Evolutionary conservation across 1,140 invertebrate species (phyloP).

Genomic region (Megalopta genalis): DNA sequence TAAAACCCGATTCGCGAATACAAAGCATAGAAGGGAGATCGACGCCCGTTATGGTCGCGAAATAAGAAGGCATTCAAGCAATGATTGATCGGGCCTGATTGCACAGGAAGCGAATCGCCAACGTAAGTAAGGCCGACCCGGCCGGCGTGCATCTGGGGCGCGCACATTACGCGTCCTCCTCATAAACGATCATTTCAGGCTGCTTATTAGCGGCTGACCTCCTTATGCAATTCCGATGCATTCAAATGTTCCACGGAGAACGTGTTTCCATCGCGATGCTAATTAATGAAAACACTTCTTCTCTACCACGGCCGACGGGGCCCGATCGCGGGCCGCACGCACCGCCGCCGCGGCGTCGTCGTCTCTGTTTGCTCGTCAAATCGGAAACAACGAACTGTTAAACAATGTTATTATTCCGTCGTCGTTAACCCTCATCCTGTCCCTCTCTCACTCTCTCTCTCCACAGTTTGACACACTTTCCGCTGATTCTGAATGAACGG

Average conservation of each 20-base stretch:
- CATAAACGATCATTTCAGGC: slow-evolving; percentile 45
- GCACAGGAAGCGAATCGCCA: slow-evolving; percentile 54
- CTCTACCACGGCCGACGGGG: background rate
- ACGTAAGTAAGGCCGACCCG: slow-evolving; percentile 16
- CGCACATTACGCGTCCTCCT: slow-evolving; percentile 43
- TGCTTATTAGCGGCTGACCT: slow-evolving; percentile 8
- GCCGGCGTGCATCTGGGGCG: slow-evolving; percentile 51
- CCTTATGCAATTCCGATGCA: background rate
- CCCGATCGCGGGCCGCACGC: background rate
- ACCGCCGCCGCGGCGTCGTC: no score
- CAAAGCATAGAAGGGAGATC: slow-evolving; percentile 11
- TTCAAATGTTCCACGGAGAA: background rate
- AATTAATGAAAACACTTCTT: background rate
- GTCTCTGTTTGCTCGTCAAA: no score
- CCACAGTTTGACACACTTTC: no score
- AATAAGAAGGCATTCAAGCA: slow-evolving; percentile 32
- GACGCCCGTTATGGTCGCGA: slow-evolving; percentile 24
- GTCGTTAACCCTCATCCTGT: no score
- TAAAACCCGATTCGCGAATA: background rate
- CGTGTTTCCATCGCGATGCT: background rate
- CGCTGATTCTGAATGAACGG: no score
- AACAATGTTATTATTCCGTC: no score
- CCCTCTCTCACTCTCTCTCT: no score
- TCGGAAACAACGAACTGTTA: no score
- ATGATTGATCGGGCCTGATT: slow-evolving; percentile 46